These are phyloP conservation scores for Venturia canescens DNA, from an alignment of 1,140 invertebrate genomes.

Conservation along the genomic window DNA sequence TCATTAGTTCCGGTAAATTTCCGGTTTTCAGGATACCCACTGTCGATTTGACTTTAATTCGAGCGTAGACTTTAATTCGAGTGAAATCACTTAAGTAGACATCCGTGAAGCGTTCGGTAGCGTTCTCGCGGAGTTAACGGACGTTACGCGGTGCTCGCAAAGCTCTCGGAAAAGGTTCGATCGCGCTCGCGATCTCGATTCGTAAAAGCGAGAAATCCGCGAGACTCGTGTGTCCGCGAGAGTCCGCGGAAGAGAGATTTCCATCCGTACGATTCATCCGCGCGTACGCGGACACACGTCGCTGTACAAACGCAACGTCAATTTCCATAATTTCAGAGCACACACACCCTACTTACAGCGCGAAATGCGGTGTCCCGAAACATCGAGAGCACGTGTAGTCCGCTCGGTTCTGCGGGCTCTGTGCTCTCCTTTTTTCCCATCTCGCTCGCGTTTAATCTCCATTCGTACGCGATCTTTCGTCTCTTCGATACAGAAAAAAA, in stretches of 20 bases:
- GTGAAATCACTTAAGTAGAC: neutral
- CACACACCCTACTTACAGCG: conserved; percentile 1
- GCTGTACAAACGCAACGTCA: neutral
- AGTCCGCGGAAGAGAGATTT: neutral
- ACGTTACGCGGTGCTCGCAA: no score
- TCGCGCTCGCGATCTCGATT: neutral
- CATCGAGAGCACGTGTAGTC: neutral
- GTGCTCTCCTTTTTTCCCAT: neutral
- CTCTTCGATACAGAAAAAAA: no score
- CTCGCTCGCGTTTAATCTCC: neutral
- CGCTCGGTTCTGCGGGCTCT: neutral
- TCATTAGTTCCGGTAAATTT: no score
- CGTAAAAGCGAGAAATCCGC: neutral
- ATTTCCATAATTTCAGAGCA: conserved; percentile 2
- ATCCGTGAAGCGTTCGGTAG: neutral
- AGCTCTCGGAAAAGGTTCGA: no score
- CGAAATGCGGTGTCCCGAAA: neutral
- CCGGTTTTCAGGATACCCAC: no score
- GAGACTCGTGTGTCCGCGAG: neutral
- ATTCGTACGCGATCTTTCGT: neutral
- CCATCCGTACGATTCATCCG: neutral
- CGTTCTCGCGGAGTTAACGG: no score
- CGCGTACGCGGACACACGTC: neutral
- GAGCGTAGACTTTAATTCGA: neutral
- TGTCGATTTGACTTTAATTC: no score